Percentiles rank a stretch among this genome's conserved stretches.
These are phyloP conservation scores for Corythornis leucogaster DNA, from an alignment of 2,797 vertebrate genomes.

Conservation along the genomic window DNA sequence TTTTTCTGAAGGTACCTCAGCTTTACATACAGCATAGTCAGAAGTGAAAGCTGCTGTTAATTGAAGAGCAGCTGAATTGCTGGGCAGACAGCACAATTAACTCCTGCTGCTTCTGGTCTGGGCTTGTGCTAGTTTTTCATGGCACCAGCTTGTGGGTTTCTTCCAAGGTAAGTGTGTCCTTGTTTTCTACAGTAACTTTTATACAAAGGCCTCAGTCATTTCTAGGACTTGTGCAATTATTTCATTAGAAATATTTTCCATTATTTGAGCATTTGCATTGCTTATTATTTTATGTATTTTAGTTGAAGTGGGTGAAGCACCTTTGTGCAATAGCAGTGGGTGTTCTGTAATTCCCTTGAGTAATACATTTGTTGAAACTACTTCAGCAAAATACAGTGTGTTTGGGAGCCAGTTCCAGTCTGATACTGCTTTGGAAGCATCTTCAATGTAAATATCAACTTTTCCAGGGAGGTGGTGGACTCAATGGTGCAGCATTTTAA, in stretches of 20 bases:
- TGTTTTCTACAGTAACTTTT: background rate
- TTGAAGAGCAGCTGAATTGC: background rate
- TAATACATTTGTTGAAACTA: background rate
- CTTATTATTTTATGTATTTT: background rate
- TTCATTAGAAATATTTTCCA: background rate
- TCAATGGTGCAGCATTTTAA: slow-evolving; percentile 99
- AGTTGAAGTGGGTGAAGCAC: background rate
- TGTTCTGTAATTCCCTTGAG: background rate
- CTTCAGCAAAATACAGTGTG: background rate
- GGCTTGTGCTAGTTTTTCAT: background rate
- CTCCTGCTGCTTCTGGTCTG: rapidly evolving
- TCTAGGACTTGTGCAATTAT: background rate
- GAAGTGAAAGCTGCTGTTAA: background rate
- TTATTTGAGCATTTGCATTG: background rate
- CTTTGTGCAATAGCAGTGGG: background rate
- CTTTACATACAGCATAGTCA: background rate
- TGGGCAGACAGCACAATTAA: background rate
- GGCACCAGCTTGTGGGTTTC: background rate
- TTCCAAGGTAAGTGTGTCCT: background rate
- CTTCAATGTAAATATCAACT: slow-evolving; percentile 4
- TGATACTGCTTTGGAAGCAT: background rate
- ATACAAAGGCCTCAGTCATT: background rate
- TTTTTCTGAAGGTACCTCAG: background rate
- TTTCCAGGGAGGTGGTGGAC: slow-evolving; percentile 94
- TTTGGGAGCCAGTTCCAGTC: background rate